These are phyloP conservation scores for Xylocampa areola DNA, from an alignment of 2,888 invertebrate genomes.

Conservation along the genomic window DNA sequence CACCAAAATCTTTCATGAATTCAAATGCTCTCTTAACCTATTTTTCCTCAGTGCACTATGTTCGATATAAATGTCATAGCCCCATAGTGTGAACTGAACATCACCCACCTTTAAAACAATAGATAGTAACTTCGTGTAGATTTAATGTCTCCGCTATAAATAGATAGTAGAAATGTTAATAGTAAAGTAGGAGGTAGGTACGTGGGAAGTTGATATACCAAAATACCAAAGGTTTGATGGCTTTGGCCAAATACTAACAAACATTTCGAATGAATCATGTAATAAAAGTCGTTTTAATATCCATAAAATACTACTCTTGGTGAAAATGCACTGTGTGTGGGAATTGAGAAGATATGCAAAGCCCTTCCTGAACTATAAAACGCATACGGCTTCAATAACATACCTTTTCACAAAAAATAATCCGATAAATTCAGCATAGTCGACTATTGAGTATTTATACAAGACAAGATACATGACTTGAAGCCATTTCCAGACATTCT, in stretches of 20 bases:
- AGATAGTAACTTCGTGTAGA: conserved; percentile 22
- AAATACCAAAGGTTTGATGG: conserved; percentile 28
- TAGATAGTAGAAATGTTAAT: conserved; percentile 16
- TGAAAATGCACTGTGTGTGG: conserved; percentile 30
- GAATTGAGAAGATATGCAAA: conserved; percentile 17
- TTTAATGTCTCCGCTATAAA: conserved; percentile 36
- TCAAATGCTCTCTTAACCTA: too few species aligned
- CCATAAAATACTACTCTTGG: conserved; percentile 43
- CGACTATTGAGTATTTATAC: neutral
- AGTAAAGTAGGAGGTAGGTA: conserved; percentile 33
- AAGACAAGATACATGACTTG: too few species aligned
- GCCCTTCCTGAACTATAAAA: conserved; percentile 37
- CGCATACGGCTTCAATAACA: conserved; percentile 11
- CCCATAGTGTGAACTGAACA: conserved; percentile 11
- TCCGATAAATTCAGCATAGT: neutral
- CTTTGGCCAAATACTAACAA: conserved; percentile 15
- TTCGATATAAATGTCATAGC: conserved; percentile 3
- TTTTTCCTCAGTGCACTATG: too few species aligned
- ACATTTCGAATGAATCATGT: conserved; percentile 35
- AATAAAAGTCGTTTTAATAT: conserved; percentile 48
- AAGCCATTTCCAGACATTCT: too few species aligned
- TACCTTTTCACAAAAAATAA: neutral
- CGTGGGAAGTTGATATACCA: conserved; percentile 43
- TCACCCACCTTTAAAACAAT: conserved; percentile 35
- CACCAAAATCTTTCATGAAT: too few species aligned